These are phyloP conservation scores for Opisthocomus hoazin DNA, from an alignment of 2,113 vertebrate species.

Conservation along the genomic window DNA sequence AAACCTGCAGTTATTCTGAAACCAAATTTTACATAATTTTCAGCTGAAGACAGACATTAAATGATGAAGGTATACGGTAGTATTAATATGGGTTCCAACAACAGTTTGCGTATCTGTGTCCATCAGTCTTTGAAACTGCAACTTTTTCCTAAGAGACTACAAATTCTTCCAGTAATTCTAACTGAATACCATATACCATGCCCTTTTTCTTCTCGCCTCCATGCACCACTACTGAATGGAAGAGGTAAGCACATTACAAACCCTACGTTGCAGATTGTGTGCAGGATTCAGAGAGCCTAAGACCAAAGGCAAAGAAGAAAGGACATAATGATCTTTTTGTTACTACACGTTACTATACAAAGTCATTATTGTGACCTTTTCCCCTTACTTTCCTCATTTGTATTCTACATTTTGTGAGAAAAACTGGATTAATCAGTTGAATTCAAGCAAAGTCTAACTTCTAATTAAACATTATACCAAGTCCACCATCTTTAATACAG, in stretches of 20 bases:
- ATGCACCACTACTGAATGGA: neutral
- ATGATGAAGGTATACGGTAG: neutral
- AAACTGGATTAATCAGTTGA: neutral
- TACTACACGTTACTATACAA: neutral
- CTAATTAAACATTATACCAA: neutral
- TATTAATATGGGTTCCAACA: neutral
- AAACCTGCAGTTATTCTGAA: neutral
- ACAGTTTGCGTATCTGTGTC: neutral
- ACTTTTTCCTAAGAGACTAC: neutral
- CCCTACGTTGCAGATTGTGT: rapidly evolving
- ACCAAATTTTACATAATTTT: neutral
- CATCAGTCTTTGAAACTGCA: neutral
- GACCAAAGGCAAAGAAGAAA: neutral
- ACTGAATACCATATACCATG: neutral
- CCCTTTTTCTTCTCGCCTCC: neutral
- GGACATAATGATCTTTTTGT: neutral
- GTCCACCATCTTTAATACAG: neutral
- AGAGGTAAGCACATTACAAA: neutral
- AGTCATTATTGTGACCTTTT: neutral
- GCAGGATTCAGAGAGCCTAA: neutral
- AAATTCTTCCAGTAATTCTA: neutral
- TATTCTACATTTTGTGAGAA: neutral
- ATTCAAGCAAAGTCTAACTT: neutral
- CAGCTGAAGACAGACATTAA: neutral
- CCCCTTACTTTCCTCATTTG: neutral